Evolutionary conservation across 2,888 invertebrate species (phyloP), one percentile per base, ranked within the genome.

Genomic region (Drosophila phalerata): DNA sequence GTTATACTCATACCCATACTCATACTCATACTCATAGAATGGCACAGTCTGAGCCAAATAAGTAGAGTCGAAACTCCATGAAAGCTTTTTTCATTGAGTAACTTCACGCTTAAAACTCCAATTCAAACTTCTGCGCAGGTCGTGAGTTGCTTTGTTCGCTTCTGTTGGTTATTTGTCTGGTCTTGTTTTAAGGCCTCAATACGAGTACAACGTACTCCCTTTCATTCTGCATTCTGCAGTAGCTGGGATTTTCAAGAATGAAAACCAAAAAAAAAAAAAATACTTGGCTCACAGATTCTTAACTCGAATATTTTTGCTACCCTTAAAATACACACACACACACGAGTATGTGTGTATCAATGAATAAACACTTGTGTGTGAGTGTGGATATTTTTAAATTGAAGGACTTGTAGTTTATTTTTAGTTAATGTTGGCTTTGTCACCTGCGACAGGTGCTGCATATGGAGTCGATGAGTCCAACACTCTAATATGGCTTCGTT

Each of bases 41-140:
- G 25, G 15, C 49, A 17, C 3, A 43, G 40, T n/a, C 60, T 52
- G 22, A 48, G 25, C 40, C 19, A 43, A 49, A 53, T 32, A 43
- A 49, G 47, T 32, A 34, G 61, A 57, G 34, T 61, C 56, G 40
- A 25, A 84, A 76, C 75, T 73, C 49, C 68, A 28, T 25, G 28
- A 63, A 69, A 89, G 80, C 88, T 78, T 85, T 86, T 88, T 86
- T 86, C 85, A 86, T 86, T 86, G 80, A 86, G 74, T 64, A 85
- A 85, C 85, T 88, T 55, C 49, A 61, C 61, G 71, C 58, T 67
- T 72, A 69, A 73, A 85, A 89, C 85, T 81, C 72, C 71, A 66
- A 32, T 71, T 69, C 63, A 88, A 66, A 72, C 69, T 76, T 84
- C 71, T 85, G 85, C 85, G 85, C 85, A 86, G 87, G 85, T 86